phyloP scores from a whole-genome alignment of 2,113 vertebrate genomes.

The Pachyramphus minor region DNA sequence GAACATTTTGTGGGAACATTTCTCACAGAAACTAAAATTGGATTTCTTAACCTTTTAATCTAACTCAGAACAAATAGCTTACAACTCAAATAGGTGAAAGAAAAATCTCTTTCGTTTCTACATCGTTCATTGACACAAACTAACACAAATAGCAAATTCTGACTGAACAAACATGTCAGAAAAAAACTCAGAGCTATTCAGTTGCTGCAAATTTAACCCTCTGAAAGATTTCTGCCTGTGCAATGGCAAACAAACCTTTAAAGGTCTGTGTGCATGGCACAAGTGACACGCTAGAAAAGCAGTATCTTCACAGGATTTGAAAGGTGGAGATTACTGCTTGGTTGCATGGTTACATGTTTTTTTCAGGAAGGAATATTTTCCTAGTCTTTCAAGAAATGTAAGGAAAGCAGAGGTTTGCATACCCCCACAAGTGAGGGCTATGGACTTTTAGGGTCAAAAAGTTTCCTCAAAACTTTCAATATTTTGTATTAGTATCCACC shows the following conservation, averaged over 20 bases:
- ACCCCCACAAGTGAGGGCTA: neutral
- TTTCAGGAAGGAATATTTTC: neutral
- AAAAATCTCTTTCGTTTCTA: neutral
- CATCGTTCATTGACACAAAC: neutral
- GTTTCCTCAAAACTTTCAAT: neutral
- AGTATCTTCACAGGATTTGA: neutral
- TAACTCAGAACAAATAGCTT: neutral
- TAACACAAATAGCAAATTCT: neutral
- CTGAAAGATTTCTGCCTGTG: neutral
- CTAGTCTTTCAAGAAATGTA: neutral
- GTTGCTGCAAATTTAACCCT: neutral
- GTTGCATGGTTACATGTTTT: neutral
- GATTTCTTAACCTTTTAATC: neutral
- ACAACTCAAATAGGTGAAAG: neutral
- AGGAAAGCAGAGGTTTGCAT: neutral
- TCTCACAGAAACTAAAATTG: neutral
- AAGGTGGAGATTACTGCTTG: neutral
- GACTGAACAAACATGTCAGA: neutral
- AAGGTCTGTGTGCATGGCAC: too few relatives aligned
- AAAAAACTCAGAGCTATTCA: neutral
- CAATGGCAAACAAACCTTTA: neutral
- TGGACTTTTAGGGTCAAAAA: neutral
- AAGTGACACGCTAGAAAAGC: neutral
- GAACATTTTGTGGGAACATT: neutral
- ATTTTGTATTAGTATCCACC: neutral